Percentiles rank a stretch among this genome's conserved stretches.
Conservation (phyloP, 2,797 vertebrate genomes). For the Cirrhinus mrigala region DNA sequence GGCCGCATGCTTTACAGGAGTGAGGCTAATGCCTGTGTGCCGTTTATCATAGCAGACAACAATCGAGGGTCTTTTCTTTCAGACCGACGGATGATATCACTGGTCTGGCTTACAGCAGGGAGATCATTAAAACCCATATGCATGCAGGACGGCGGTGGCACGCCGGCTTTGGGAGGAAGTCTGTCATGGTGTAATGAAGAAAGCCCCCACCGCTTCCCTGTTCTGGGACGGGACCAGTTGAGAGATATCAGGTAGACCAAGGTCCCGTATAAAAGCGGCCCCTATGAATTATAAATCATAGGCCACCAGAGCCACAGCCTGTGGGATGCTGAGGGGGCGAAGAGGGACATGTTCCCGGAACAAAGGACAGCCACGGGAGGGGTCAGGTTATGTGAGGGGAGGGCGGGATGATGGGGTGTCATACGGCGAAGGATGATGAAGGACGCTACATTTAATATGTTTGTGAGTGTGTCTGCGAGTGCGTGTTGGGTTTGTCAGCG, state of each 20-base stretch:
- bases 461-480: slow-evolving; percentile 40
- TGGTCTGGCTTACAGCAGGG: slow-evolving; percentile 66
- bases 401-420: slow-evolving; percentile 54
- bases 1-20: slow-evolving; percentile 35
- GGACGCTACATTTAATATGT: slow-evolving; percentile 57
- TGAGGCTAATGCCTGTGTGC: slow-evolving; percentile 51
- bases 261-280: slow-evolving; percentile 87
- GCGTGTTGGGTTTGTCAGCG: slow-evolving; percentile 11
- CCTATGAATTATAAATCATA: slow-evolving; percentile 90
- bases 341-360: slow-evolving; percentile 83
- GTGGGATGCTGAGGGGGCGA: slow-evolving; percentile 80
- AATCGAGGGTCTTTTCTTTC: slow-evolving; percentile 30
- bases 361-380: slow-evolving; percentile 78
- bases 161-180: slow-evolving; percentile 75
- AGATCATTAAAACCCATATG: slow-evolving; percentile 74
- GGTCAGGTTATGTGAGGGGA: slow-evolving; percentile 58
- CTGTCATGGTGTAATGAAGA: slow-evolving; percentile 78
- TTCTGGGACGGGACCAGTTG: slow-evolving; percentile 80
- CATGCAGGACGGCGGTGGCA: slow-evolving; percentile 69
- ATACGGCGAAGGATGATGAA: slow-evolving; percentile 68
- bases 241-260: slow-evolving; percentile 85
- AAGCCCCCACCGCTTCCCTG: slow-evolving; percentile 60
- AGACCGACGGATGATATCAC: slow-evolving; percentile 50
- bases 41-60: slow-evolving; percentile 34
- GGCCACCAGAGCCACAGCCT: slow-evolving; percentile 86